Base-by-base conservation (phyloP, 2,888 invertebrate species). In the Ennomos quercinarius region DNA sequence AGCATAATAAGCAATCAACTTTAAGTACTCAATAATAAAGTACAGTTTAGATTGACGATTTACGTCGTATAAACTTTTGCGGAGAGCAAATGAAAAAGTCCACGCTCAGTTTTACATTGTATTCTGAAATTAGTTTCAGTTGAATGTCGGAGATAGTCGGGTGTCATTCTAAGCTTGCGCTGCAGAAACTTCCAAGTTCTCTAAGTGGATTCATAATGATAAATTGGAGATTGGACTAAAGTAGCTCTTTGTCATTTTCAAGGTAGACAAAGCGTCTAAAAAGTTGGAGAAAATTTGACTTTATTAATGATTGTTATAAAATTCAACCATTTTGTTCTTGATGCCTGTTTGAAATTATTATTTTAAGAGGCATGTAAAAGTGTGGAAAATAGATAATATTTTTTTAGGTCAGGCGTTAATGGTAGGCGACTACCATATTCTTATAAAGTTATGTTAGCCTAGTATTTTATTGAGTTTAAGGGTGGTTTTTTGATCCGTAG, bases 51-150 rank as follows among this genome's bases (percentile, higher is more conserved):
- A 63, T 65, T 51, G 61, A 9, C 5, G 9, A 34, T 6, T 2
- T 6, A 37, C 42, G 36, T n/a, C 36, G 27, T 66, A 72, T 64
- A 46, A 57, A 47, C 38, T 37, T 56, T 5, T 13, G 6, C 4
- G 41, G 44, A 54, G 40, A 57, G 34, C 9, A 13, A 27, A 10
- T 51, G 11, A 27, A 66, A 80, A 78, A 79, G 76, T 81, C 81
- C 70, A 61, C 74, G 78, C 72, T 75, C 74, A 79, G 80, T 77
- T 83, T 83, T 77, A 81, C 83, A 83, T 84, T 82, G 81, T 82
- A 80, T 76, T 73, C 72, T 78, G 77, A 81, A 84, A 87, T 86
- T 87, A 81, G 82, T 85, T 85, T 77, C 75, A 82, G 81, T 71
- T 81, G 82, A 82, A 84, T 81, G 79, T 83, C 83, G 81, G 80